These are phyloP conservation scores for Stomatorhinus walkeri DNA, from an alignment of 2,797 vertebrate genomes.

Conservation along the genomic window DNA sequence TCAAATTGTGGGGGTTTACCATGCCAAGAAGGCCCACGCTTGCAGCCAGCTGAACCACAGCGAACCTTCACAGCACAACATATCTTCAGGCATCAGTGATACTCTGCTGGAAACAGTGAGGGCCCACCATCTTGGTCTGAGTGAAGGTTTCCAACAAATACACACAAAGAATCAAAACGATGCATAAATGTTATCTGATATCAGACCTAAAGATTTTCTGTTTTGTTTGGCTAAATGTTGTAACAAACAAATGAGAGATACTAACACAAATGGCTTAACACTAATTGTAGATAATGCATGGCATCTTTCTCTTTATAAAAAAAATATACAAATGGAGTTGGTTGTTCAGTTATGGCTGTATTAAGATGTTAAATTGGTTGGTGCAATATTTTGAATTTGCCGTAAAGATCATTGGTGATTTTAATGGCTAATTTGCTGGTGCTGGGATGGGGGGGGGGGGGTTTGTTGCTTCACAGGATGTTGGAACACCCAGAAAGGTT, in stretches of 20 bases:
- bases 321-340: not conserved
- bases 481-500: not conserved
- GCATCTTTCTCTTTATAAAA: not conserved
- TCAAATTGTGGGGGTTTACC: slow-evolving; percentile 54
- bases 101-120: slow-evolving; percentile 40
- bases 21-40: slow-evolving; percentile 31
- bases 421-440: not conserved
- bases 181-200: not conserved
- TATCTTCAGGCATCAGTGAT: slow-evolving; percentile 24
- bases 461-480: not conserved
- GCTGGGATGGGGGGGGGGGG: too few relatives aligned
- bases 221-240: not conserved
- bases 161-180: not conserved
- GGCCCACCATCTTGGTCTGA: not conserved
- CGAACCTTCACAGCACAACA: not conserved
- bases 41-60: slow-evolving; percentile 40
- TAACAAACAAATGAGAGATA: not conserved
- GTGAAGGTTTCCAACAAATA: not conserved
- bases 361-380: not conserved
- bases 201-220: not conserved
- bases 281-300: not conserved
- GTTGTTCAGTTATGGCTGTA: not conserved
- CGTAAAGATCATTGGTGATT: not conserved
- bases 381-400: not conserved
- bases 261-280: not conserved